Evolutionary conservation across 2,888 invertebrate species (phyloP), one percentile per base, ranked within the genome.

Genomic region (Tuberolachnus salignus): DNA sequence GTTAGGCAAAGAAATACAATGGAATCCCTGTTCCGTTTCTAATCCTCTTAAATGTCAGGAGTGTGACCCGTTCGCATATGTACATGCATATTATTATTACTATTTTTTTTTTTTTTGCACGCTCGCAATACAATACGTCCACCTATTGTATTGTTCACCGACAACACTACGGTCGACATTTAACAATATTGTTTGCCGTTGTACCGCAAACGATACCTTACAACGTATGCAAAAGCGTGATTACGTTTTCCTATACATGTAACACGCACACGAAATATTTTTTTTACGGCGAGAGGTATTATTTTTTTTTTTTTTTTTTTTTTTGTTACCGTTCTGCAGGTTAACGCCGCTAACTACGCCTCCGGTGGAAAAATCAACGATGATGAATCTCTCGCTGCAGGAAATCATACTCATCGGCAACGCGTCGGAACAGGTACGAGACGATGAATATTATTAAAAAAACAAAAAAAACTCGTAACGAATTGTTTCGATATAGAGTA

Each of bases 331-430:
- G 82, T 67, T 85, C 34, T 84, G 67, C 86, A 92, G 94, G 86
- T 88, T 97, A 84, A 93, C 92, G 82, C 91, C 93, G 51, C 86
- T 92, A 83, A 93, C 92, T 82, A 94, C 93, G 82, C 95, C 95
- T 81, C 94, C 94, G 51, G 90, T 95, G 83, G 97, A 97, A 86
- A 91, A 94, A 84, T 91, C 92, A 53, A 90, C 93, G 82, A 92
- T 93, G 83, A 93, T 95, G 92, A 92, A 91, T 84, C 88, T 97
- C 82, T 91, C 92, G 53, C 89, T 98, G 66, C 95, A 97, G 88
- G 97, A 98, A 87, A 95, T 95, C 82, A 88, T 98, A 80, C 95
- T 98, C 82, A 92, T 98, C 80, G 97, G 98, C 80, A 96, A 96
- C 86, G 92, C 93, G 84, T 91, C 92, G 82, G 94, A 96, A 84